Conservation (phyloP, 2,888 invertebrate genomes). For the Catocala nupta region DNA sequence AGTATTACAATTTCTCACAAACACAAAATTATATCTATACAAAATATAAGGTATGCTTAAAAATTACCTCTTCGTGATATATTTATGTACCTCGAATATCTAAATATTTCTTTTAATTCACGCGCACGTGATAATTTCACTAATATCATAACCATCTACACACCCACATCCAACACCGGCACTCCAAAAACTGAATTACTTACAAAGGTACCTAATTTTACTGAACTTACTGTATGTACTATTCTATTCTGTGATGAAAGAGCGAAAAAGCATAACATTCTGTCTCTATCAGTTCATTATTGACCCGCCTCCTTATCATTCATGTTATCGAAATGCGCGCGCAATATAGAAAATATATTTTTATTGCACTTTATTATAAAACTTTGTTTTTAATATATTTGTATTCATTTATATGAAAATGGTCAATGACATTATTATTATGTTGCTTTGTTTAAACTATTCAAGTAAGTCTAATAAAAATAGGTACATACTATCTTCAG, state of each 20-base stretch:
- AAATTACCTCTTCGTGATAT: constrained; percentile 26
- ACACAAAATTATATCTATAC: not conserved
- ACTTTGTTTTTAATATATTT: too few species aligned
- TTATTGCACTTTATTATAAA: too few species aligned
- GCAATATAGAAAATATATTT: constrained; percentile 41
- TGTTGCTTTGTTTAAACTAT: too few species aligned
- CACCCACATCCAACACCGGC: constrained; percentile 60
- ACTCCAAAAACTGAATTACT: constrained; percentile 71
- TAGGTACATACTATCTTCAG: too few species aligned
- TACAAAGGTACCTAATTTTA: constrained; percentile 30
- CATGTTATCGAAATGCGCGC: constrained; percentile 64
- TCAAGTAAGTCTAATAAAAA: too few species aligned
- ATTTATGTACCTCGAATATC: constrained; percentile 11
- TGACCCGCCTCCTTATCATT: constrained; percentile 72
- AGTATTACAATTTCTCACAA: too few species aligned
- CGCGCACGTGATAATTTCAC: constrained; percentile 70
- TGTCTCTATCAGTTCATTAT: constrained; percentile 67
- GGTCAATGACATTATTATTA: too few species aligned
- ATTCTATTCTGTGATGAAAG: constrained; percentile 40
- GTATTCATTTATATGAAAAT: too few species aligned
- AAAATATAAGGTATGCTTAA: not conserved
- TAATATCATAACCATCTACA: constrained; percentile 53
- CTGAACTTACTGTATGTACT: constrained; percentile 32
- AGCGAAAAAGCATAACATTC: constrained; percentile 59
- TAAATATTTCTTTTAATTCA: constrained; percentile 28